Percentiles rank a stretch among this genome's conserved stretches.
Conservation (phyloP, 2,797 vertebrate species). For the Parambassis ranga region DNA sequence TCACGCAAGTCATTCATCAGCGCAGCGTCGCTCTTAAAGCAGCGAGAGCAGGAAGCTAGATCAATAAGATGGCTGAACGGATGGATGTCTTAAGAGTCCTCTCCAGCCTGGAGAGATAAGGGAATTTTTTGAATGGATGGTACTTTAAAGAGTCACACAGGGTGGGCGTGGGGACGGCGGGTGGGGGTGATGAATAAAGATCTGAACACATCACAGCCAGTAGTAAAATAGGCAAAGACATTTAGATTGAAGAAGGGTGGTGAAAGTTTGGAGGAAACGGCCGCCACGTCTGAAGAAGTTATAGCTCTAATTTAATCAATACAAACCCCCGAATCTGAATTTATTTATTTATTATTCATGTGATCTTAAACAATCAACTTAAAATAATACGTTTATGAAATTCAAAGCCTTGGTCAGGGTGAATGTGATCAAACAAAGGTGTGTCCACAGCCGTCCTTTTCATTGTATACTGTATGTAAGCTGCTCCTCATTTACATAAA, state of each 20-base stretch:
- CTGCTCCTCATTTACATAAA: too few relatives aligned
- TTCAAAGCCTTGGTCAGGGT: too few relatives aligned
- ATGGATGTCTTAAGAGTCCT: constrained; percentile 54
- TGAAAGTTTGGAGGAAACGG: constrained; percentile 16
- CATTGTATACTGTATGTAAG: too few relatives aligned
- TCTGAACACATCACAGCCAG: constrained; percentile 29
- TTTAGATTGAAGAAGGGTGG: constrained; percentile 27
- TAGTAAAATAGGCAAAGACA: constrained; percentile 33
- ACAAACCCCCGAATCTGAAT: background rate
- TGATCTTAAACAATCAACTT: background rate
- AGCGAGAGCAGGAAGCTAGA: constrained; percentile 52
- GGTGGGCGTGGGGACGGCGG: background rate
- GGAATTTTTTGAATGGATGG: constrained; percentile 31
- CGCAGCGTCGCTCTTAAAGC: constrained; percentile 49
- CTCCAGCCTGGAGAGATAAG: constrained; percentile 45
- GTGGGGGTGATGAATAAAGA: constrained; percentile 29
- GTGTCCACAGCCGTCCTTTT: too few relatives aligned
- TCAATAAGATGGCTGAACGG: constrained; percentile 61
- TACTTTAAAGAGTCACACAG: constrained; percentile 42
- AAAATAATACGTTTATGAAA: background rate
- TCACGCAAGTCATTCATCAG: constrained; percentile 60
- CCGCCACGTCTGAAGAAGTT: background rate
- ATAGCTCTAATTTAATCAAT: constrained; percentile 25
- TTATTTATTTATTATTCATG: background rate
- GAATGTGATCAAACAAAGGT: too few relatives aligned